Conservation (phyloP, 2,888 invertebrate genomes). For the Caenorhabditis macrosperma region DNA sequence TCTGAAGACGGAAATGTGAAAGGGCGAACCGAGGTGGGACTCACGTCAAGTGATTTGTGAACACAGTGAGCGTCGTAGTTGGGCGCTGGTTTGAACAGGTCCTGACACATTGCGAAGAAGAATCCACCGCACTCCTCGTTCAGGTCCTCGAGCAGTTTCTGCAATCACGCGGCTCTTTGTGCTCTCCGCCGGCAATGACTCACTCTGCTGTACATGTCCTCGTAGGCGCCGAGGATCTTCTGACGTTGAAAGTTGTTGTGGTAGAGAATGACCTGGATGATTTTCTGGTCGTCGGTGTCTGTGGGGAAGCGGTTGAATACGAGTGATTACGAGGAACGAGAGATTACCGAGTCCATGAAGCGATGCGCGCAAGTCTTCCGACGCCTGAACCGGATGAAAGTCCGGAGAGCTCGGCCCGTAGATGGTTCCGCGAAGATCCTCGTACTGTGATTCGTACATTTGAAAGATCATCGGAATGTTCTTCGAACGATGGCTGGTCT, state of each 20-base stretch:
- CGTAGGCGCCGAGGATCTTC: conserved; percentile 78
- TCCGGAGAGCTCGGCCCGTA: conserved; percentile 76
- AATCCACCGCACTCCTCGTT: conserved; percentile 81
- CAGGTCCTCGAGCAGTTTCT: conserved; percentile 81
- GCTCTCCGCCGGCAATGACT: not conserved
- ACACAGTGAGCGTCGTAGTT: conserved; percentile 81
- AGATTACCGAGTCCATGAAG: conserved; percentile 71
- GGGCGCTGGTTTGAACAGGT: conserved; percentile 80
- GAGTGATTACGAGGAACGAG: not conserved
- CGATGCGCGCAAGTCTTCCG: conserved; percentile 73
- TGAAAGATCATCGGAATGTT: conserved; percentile 78
- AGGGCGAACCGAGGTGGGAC: not conserved
- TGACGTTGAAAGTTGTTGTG: conserved; percentile 79
- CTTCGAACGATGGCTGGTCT: conserved; percentile 54
- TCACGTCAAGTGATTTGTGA: conserved; percentile 79
- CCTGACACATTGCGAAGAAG: conserved; percentile 80
- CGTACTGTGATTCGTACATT: conserved; percentile 78
- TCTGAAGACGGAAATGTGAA: conserved; percentile 61
- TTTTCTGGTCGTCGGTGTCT: conserved; percentile 77
- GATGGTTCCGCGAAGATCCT: conserved; percentile 77
- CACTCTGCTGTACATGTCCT: conserved; percentile 76
- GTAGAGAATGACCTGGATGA: conserved; percentile 74
- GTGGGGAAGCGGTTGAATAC: not conserved
- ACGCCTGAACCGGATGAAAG: conserved; percentile 78
- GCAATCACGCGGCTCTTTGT: conserved; percentile 46